phyloP scores from a whole-genome alignment of 30 jellyfish, hydroid and myxozoan species.

The Aurelia coerulea region DNA sequence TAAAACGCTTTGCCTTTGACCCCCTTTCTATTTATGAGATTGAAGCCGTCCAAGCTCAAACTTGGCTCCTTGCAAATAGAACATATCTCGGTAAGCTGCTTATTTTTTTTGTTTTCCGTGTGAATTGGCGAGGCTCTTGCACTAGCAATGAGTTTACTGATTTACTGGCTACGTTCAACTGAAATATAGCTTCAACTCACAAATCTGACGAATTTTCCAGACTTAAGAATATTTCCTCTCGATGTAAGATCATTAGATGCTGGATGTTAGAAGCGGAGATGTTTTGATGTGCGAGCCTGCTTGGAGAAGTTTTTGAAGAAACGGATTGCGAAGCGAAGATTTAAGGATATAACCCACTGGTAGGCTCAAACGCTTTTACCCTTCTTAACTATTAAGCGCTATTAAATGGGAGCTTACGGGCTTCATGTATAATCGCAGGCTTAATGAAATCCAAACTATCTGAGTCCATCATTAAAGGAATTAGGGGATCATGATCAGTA shows the following conservation, averaged over 20 bases:
- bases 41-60: slow-evolving; percentile 39
- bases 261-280: too few relatives aligned
- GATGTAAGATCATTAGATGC: too few relatives aligned
- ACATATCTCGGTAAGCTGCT: slow-evolving; percentile 53
- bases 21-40: slow-evolving; percentile 53
- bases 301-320: background rate
- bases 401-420: slow-evolving; percentile 53
- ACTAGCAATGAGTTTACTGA: too few relatives aligned
- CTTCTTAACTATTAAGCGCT: slow-evolving; percentile 65
- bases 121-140: background rate
- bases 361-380: slow-evolving; percentile 39
- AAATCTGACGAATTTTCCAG: too few relatives aligned
- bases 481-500: background rate
- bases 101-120: background rate
- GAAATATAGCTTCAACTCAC: too few relatives aligned
- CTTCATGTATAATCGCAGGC: slow-evolving; percentile 70
- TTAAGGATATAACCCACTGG: slow-evolving; percentile 13
- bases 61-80: slow-evolving; percentile 41
- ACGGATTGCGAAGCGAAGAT: background rate
- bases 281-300: background rate
- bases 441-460: slow-evolving; percentile 72
- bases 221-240: too few relatives aligned
- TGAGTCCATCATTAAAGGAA: slow-evolving; percentile 35
- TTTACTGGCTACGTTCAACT: too few relatives aligned
- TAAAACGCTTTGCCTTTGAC: slow-evolving; percentile 46